Percentiles rank a stretch among this genome's conserved stretches.
These are phyloP conservation scores for Anarhynchus alexandrinus DNA, from an alignment of 2,113 vertebrate species.

Conservation along the genomic window DNA sequence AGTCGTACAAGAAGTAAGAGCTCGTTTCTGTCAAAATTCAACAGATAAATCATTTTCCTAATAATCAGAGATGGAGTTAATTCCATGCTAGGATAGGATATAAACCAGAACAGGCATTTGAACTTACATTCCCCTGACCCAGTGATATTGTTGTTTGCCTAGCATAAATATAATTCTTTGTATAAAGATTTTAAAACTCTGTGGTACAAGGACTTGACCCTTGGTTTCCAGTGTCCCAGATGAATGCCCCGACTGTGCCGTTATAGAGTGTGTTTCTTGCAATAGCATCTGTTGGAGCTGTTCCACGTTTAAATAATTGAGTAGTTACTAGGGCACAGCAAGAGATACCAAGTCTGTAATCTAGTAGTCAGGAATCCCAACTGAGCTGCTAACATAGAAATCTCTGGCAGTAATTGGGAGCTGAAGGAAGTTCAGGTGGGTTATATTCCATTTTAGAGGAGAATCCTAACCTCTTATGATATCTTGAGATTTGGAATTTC, in stretches of 20 bases:
- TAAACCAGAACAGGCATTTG: not conserved
- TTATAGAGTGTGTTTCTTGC: not conserved
- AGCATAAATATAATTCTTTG: not conserved
- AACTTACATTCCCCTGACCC: not conserved
- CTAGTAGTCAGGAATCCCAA: not conserved
- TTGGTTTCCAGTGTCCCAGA: not conserved
- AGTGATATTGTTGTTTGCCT: not conserved
- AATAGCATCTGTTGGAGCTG: not conserved
- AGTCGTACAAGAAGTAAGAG: not conserved
- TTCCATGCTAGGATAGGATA: not conserved
- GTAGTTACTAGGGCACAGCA: not conserved
- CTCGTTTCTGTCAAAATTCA: not conserved
- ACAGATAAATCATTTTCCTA: not conserved
- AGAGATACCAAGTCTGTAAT: conserved; percentile 1
- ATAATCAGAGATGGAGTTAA: not conserved
- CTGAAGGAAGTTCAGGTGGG: not conserved
- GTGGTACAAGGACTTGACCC: not conserved
- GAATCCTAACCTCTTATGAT: not conserved
- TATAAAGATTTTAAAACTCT: conserved; percentile 1
- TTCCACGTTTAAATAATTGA: conserved; percentile 47
- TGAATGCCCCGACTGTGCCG: not conserved
- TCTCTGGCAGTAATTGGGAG: not conserved
- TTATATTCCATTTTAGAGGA: not conserved
- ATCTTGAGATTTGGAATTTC: not conserved
- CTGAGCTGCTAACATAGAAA: not conserved